Evolutionary conservation across 1,140 invertebrate species (phyloP).

Genomic region (Drosophila serrata): DNA sequence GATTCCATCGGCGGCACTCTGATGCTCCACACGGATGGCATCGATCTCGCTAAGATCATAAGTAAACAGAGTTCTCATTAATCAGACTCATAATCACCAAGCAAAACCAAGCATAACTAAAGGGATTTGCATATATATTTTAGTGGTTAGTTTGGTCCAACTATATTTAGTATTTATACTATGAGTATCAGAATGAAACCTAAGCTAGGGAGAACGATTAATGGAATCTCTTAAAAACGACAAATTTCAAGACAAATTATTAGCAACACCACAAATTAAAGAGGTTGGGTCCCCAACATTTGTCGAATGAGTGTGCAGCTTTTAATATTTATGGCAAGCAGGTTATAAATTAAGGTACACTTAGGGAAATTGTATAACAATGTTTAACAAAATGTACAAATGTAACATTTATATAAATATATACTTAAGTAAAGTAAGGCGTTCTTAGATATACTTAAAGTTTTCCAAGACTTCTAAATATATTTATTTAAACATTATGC

Average conservation of each 20-base stretch:
- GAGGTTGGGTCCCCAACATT: slow-evolving; percentile 7
- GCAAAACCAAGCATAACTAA: slow-evolving; percentile 18
- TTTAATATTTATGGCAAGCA: slow-evolving; percentile 13
- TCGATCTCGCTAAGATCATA: slow-evolving; percentile 87
- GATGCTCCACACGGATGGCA: slow-evolving; percentile 90
- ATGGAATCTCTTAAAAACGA: neutral
- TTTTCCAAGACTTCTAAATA: neutral
- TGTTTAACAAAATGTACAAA: no score
- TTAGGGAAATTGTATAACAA: no score
- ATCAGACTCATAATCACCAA: slow-evolving; percentile 50
- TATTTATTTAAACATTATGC: neutral
- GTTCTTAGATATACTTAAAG: neutral
- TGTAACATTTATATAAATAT: no score
- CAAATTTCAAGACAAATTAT: slow-evolving; percentile 5
- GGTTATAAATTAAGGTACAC: slow-evolving; percentile 2
- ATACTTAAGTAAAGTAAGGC: no score
- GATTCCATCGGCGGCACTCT: slow-evolving; percentile 91
- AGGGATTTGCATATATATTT: slow-evolving; percentile 45
- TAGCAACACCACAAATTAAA: slow-evolving; percentile 5
- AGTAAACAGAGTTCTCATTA: slow-evolving; percentile 33
- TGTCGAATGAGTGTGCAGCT: neutral
- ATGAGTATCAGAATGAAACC: neutral
- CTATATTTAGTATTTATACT: slow-evolving; percentile 3
- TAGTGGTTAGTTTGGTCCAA: slow-evolving; percentile 22
- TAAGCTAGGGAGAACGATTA: neutral